Percentiles rank a stretch among this genome's conserved stretches.
phyloP scores from a whole-genome alignment of 2,797 vertebrate genomes.

The Phrynocephalus vlangalii region DNA sequence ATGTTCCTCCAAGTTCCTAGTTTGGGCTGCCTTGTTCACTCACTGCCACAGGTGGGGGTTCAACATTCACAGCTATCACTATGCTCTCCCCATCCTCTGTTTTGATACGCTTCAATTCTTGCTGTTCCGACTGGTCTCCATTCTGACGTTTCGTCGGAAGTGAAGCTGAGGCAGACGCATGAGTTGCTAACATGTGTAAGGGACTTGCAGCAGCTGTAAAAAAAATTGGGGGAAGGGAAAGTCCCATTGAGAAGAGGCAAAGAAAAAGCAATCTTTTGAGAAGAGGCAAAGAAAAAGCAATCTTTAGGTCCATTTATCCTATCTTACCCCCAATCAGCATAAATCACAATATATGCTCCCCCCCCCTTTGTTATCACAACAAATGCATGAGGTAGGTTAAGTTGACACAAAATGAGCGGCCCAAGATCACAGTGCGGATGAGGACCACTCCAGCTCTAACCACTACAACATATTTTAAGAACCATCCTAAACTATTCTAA shows the following conservation, averaged over 20 bases:
- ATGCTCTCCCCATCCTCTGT: constrained; percentile 80
- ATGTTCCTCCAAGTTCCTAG: constrained; percentile 78
- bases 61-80: constrained; percentile 81
- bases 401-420: too few relatives aligned
- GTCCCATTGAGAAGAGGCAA: constrained; percentile 33
- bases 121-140: constrained; percentile 85
- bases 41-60: constrained; percentile 76
- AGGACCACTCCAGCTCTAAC: too few relatives aligned
- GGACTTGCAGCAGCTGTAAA: constrained; percentile 87
- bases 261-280: not conserved
- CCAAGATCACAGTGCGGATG: too few relatives aligned
- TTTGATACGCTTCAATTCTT: constrained; percentile 89
- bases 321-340: too few relatives aligned
- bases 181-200: constrained; percentile 94
- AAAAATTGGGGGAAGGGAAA: not conserved
- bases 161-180: constrained; percentile 92
- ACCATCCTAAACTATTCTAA: not conserved
- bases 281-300: not conserved
- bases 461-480: not conserved
- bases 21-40: constrained; percentile 84
- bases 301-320: not conserved
- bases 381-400: too few relatives aligned
- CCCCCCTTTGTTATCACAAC: too few relatives aligned
- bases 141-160: constrained; percentile 95
- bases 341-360: too few relatives aligned